phyloP scores from a whole-genome alignment of 2,888 invertebrate genomes.

The Orthonevra nobilis region DNA sequence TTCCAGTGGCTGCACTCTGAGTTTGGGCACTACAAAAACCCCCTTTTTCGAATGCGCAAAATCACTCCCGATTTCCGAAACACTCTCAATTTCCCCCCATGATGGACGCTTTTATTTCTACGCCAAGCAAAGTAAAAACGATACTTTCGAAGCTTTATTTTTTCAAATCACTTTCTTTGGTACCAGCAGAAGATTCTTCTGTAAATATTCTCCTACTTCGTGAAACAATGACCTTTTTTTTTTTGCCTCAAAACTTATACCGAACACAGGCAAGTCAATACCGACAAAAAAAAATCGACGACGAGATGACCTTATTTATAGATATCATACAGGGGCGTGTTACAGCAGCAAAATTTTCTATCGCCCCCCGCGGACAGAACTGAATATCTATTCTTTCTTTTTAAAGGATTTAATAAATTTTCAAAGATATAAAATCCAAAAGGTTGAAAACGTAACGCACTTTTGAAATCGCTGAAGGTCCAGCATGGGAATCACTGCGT shows the following conservation, averaged over 20 bases:
- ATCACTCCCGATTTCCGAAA: slow-evolving; percentile 51
- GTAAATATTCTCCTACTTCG: slow-evolving; percentile 54
- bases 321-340: slow-evolving; percentile 68
- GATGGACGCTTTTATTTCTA: neutral
- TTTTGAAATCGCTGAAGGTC: neutral
- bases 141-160: slow-evolving; percentile 48
- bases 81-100: slow-evolving; percentile 16
- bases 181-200: slow-evolving; percentile 34
- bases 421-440: neutral
- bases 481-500: neutral
- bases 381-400: slow-evolving; percentile 22
- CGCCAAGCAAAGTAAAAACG: slow-evolving; percentile 7
- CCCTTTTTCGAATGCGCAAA: slow-evolving; percentile 54
- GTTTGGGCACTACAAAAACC: slow-evolving; percentile 16
- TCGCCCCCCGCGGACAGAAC: neutral
- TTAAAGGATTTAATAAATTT: too few species aligned
- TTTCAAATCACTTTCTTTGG: slow-evolving; percentile 58
- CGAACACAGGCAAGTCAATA: slow-evolving; percentile 51
- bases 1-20: slow-evolving; percentile 14
- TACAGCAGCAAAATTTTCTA: slow-evolving; percentile 50
- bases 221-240: slow-evolving; percentile 53
- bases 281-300: slow-evolving; percentile 48
- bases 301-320: slow-evolving; percentile 67
- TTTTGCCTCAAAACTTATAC: slow-evolving; percentile 34
- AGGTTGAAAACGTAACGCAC: slow-evolving; percentile 29